Conservation (phyloP, 1,140 invertebrate species). For the Gonioctena quinquepunctata region DNA sequence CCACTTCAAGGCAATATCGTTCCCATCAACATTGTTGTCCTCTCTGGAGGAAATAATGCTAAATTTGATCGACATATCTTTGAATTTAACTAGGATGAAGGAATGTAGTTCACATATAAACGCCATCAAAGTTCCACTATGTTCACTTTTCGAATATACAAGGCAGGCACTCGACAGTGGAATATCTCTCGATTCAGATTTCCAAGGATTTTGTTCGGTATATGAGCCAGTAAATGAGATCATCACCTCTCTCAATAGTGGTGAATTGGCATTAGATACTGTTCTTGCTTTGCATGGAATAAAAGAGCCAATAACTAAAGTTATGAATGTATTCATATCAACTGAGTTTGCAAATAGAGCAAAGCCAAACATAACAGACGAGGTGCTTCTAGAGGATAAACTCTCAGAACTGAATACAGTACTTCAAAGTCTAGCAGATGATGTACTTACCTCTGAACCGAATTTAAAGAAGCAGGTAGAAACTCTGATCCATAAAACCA, state of each 20-base stretch:
- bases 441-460: not conserved
- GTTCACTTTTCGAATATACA: not conserved
- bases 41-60: not conserved
- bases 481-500: not conserved
- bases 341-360: not conserved
- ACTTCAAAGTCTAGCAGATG: not conserved
- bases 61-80: not conserved
- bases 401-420: not conserved
- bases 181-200: not conserved
- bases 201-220: not conserved
- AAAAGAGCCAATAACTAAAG: not conserved
- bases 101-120: not conserved
- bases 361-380: not conserved
- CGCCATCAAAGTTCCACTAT: not conserved
- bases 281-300: not conserved
- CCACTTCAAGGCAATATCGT: not conserved
- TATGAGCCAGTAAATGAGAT: conserved; percentile 7
- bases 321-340: not conserved
- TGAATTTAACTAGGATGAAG: not conserved
- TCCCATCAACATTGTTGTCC: not conserved
- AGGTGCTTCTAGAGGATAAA: not conserved
- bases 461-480: not conserved
- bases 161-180: not conserved
- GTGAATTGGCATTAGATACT: not conserved
- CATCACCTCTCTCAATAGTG: conserved; percentile 5